These are phyloP conservation scores for Sebastolobus altivelis DNA, from an alignment of 2,797 vertebrate species.

Conservation along the genomic window DNA sequence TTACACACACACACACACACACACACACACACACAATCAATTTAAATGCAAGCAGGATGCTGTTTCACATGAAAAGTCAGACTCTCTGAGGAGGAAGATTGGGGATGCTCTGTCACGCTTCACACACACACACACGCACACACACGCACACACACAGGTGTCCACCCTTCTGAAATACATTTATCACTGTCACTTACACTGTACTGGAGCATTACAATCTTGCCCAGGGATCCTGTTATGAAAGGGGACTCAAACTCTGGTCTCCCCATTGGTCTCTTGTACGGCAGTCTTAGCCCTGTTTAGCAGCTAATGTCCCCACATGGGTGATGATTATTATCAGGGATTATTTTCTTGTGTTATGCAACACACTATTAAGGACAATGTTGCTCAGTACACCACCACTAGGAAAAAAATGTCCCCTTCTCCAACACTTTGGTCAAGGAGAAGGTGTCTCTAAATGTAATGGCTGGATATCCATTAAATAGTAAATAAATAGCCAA, in stretches of 20 bases:
- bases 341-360: neutral
- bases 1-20: too few relatives aligned
- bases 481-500: too few relatives aligned
- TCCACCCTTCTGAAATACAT: neutral
- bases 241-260: neutral
- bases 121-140: neutral
- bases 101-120: neutral
- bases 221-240: neutral
- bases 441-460: too few relatives aligned
- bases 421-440: too few relatives aligned
- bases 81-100: neutral
- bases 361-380: neutral
- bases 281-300: neutral
- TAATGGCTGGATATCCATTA: too few relatives aligned
- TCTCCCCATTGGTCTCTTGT: neutral
- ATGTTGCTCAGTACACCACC: neutral
- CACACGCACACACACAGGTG: neutral
- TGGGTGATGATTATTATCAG: neutral
- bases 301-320: neutral
- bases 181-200: neutral
- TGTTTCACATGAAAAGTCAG: slow-evolving; percentile 6
- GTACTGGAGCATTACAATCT: neutral
- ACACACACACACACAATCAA: too few relatives aligned
- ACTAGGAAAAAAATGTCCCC: neutral
- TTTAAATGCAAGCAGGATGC: neutral